Evolutionary conservation across 2,797 vertebrate species (phyloP), one percentile per base, ranked within the genome.

Genomic region (Catamblyrhynchus diadema): DNA sequence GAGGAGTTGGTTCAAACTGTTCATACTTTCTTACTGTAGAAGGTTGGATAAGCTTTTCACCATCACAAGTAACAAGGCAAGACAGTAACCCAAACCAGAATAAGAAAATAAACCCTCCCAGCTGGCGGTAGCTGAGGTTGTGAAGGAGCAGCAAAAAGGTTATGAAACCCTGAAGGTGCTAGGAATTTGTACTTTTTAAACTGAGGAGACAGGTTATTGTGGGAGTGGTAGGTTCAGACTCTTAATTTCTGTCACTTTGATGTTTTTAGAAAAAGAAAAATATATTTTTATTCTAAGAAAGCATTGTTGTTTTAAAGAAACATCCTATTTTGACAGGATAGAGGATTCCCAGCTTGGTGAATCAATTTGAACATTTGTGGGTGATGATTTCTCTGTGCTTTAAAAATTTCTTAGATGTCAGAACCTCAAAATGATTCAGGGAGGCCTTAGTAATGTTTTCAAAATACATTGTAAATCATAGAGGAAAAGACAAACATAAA

Each of bases 61-160:
- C 82, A 35, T 77, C 30, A 73, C 45, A 84, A 90, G 64, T 35
- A 92, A 82, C 56, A 72, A 73, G 79, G 45, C 42, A 57, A 91
- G 53, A 54, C 62, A 79, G 88, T 80, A 93, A 88, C 45, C 74
- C 73, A 94, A 88, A 94, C 61, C 69, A 56, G 62, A 85, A 67
- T 30, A 91, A 67, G 71, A 94, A 96, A 93, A 94, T 71, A 95
- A 94, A 90, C 59, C 37, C 14, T 89, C 88, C 37, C 87, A 93
- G 93, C 61, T 80, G 90, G 84, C 0, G 3, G 59, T 62, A 91
- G 41, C 59, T 86, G 69, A 85, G 59, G 41, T 75, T 90, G 57
- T 53, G 65, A 86, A 87, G 75, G 51, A 64, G 8, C 35, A 78
- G 21, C 57, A 69, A 87, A 90, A 87, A 82, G 30, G 30, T 81